Conservation (phyloP, 1,140 invertebrate species). For the Zelostemma sp. region DNA sequence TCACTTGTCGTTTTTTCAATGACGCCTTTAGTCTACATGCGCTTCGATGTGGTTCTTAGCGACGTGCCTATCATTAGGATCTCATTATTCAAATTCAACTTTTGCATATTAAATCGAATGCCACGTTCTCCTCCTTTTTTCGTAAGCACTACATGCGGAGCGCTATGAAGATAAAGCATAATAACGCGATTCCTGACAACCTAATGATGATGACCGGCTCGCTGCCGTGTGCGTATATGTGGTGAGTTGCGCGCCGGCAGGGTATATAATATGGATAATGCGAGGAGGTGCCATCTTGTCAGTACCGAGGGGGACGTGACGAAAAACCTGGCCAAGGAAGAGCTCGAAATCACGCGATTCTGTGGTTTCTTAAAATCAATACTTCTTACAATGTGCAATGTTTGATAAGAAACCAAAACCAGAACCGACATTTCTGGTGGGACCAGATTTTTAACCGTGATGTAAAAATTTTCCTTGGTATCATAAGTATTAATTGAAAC, state of each 20-base stretch:
- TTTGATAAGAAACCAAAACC: too few species aligned
- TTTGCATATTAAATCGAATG: constrained; percentile 67
- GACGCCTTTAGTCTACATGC: constrained; percentile 22
- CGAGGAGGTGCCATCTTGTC: constrained; percentile 65
- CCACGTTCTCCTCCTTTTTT: constrained; percentile 46
- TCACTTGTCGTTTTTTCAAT: constrained; percentile 25
- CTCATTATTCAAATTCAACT: constrained; percentile 69
- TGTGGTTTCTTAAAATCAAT: constrained; percentile 31
- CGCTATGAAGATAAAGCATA: constrained; percentile 67
- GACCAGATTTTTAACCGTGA: too few species aligned
- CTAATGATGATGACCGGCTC: constrained; percentile 71
- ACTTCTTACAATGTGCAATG: constrained; percentile 21
- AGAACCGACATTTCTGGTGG: too few species aligned
- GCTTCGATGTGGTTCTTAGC: constrained; percentile 23
- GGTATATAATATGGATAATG: constrained; percentile 66
- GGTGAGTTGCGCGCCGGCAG: constrained; percentile 39
- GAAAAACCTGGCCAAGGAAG: constrained; percentile 40
- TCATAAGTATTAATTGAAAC: too few species aligned
- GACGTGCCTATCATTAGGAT: constrained; percentile 64
- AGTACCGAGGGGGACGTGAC: constrained; percentile 49
- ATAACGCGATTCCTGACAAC: constrained; percentile 68
- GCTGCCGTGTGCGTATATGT: constrained; percentile 55
- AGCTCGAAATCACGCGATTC: constrained; percentile 42
- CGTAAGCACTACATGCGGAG: constrained; percentile 58
- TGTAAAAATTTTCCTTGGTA: too few species aligned